These are phyloP conservation scores for Remorina albescens DNA, from an alignment of 2,797 vertebrate species.

Conservation along the genomic window DNA sequence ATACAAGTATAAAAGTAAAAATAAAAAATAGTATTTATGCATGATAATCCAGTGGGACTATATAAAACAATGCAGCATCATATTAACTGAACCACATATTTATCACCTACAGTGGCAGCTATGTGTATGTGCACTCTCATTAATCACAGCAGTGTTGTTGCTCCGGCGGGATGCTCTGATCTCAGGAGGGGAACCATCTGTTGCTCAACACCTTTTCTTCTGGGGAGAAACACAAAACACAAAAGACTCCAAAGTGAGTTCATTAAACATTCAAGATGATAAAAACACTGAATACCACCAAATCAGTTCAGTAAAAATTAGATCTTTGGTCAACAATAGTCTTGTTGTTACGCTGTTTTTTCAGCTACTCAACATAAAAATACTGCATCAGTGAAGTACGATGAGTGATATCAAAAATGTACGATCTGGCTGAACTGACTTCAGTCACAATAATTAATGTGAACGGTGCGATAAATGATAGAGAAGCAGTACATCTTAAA, in stretches of 20 bases:
- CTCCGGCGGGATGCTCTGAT: constrained; percentile 41
- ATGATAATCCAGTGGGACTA: constrained; percentile 60
- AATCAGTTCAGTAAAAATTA: too few species aligned
- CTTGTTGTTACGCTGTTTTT: too few species aligned
- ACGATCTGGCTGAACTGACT: too few species aligned
- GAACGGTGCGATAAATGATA: too few species aligned
- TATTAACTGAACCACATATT: constrained; percentile 65
- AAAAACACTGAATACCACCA: not conserved
- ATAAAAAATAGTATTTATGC: constrained; percentile 23
- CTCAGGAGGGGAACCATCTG: constrained; percentile 62
- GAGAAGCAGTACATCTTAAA: too few species aligned
- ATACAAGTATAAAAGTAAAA: constrained; percentile 23
- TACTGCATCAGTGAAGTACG: too few species aligned
- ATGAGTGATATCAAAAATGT: too few species aligned
- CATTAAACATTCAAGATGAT: constrained; percentile 5
- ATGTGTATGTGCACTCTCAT: constrained; percentile 50
- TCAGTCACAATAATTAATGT: too few species aligned
- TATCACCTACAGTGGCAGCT: constrained; percentile 59
- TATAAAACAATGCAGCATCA: constrained; percentile 70
- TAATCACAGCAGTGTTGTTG: constrained; percentile 64
- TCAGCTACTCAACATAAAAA: too few species aligned
- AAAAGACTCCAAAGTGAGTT: constrained; percentile 12
- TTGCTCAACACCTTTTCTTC: constrained; percentile 55
- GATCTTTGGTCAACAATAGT: too few species aligned
- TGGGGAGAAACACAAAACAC: constrained; percentile 27